Base-by-base conservation (phyloP, 2,888 invertebrate genomes). In the Rhingia campestris region DNA sequence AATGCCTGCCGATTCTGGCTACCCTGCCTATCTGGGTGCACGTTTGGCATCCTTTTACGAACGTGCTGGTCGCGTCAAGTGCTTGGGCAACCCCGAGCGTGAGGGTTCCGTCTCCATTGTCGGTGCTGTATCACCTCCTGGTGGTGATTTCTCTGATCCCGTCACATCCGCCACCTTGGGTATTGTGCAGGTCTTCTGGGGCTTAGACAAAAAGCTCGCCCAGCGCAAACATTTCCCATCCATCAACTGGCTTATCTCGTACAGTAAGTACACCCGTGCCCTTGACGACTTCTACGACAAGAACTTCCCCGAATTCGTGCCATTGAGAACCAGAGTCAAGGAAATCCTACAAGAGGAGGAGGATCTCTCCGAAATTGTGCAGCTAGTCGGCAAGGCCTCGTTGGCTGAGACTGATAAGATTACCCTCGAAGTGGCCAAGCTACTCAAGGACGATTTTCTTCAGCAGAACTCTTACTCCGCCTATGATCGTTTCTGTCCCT, bases 61-160 rank as follows among this genome's bases (percentile, higher is more conserved):
- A 93, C 95, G 99, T 88, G 99, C 99, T 84, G 99, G 99, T 85
- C 95, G 99, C 81, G 98, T 99, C 86, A 98, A 97, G 92, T 98
- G 98, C 89, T 92, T 99, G 74, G 99, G 99, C 86, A 99, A 98
- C 92, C 99, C 99, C 0, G 98, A 98, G 90, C 94, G 99, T 88
- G 99, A 99, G 92, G 99, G 99, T 63, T 98, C 98, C 59, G 99
- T 99, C 73, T 98, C 98, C 87, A 99, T 99, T 92, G 99, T 99
- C 73, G 99, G 99, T 86, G 99, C 99, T 89, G 99, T 99, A 79
- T 99, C 99, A 0, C 99, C 99, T 39, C 99, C 99, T 88, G 99
- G 99, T 92, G 99, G 99, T 92, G 99, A 99, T 93, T 99, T 99
- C 94, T 99, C 99, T 10, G 99, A 99, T 94, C 99, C 99, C 45